Conservation (phyloP, 2,797 vertebrate species). For the Tokudaia tokunoshimensis region DNA sequence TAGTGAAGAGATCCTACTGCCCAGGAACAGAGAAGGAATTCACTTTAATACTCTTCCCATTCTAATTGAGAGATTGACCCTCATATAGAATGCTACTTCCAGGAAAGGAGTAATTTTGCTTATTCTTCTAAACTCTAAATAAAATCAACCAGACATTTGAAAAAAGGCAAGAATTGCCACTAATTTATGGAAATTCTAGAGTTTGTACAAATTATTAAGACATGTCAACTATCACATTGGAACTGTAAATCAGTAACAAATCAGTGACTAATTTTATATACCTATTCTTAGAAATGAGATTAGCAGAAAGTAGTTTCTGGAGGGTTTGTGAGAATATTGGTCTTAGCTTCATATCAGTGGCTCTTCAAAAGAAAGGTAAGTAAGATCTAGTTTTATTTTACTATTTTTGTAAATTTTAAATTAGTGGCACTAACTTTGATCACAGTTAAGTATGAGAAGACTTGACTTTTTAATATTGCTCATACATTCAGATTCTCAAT, state of each 20-base stretch:
- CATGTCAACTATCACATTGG: not conserved
- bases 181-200: not conserved
- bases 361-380: not conserved
- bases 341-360: not conserved
- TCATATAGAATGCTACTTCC: not conserved
- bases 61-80: not conserved
- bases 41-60: too few relatives aligned
- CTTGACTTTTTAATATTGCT: not conserved
- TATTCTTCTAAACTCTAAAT: not conserved
- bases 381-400: not conserved
- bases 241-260: not conserved
- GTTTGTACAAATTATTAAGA: not conserved
- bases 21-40: accelerated
- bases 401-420: not conserved
- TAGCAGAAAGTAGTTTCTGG: not conserved
- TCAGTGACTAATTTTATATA: not conserved
- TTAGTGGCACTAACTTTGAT: not conserved
- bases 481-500: not conserved
- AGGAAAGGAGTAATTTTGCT: not conserved
- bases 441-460: not conserved
- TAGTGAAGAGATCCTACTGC: not conserved
- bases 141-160: not conserved
- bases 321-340: not conserved
- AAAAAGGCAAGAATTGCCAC: not conserved
- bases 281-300: not conserved